Evolutionary conservation across 2,797 vertebrate species (phyloP), one percentile per base, ranked within the genome.

Genomic region (Thamnophis elegans): DNA sequence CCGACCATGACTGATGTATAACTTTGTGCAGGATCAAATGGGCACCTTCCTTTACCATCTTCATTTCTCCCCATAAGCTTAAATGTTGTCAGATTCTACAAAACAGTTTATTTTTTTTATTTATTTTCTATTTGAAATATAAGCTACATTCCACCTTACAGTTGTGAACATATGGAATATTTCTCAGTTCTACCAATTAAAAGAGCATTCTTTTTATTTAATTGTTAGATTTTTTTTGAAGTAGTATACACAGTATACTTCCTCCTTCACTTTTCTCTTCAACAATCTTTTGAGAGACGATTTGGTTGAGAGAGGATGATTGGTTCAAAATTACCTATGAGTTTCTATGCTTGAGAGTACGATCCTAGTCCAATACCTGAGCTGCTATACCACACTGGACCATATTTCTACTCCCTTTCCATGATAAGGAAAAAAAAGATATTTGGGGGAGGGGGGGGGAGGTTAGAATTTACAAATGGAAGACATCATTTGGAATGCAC

Each of bases 1-100:
- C 99, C 99, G 93, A 99, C 99, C 99, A 99, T 99, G 95, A 99
- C 98, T 0, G 98, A 99, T 0, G 99, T 99, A 89, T 99, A 99
- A 97, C 98, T 99, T 85, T 99, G 99, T 0, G 98, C 98, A 2
- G 99, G 99, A 96, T 99, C 99, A 95, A 98, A 99, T 9, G 99
- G 98, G 95, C 99, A 99, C 92, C 98, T 98, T 88, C 99, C 99
- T 97, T 98, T 98, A 94, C 99, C 99, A 1, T 99, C 99, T 94
- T 99, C 99, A 65, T 96, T 97, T 93, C 92, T 98, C 90, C 98
- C 97, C 91, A 95, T 95, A 95, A 98, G 97, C 22, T 97, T 95
- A 89, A 99, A 97, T 92, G 98, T 98, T 97, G 96, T 85, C 90
- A 97, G 95, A 90, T 96, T 96, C 98, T 97, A 88, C 0, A 96